Evolutionary conservation across 1,140 invertebrate genomes (phyloP), one percentile per base, ranked within the genome.

Genomic region (Drosophila pseudoananassae): DNA sequence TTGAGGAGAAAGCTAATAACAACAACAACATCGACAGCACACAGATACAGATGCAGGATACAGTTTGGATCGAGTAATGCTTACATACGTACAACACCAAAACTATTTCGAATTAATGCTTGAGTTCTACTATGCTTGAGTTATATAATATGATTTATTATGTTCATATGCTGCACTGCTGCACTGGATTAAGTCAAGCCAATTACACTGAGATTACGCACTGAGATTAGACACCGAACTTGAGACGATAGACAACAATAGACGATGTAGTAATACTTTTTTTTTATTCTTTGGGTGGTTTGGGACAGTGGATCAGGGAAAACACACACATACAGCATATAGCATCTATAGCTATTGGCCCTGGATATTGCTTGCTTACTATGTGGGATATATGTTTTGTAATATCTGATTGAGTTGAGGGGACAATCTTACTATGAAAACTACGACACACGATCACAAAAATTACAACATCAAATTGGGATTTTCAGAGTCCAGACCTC

Each of bases 31-130:
- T 72, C 66, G 65, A 89, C 72, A 75, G 79, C 85, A 89, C 80
- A 89, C 84, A 90, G 59, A 80, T 85, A 77, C 49, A 71, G 55
- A 64, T 69, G 65, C 33, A 51, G 20, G 33, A 60, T 69, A 79
- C 65, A 73, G 53, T 27, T 61, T 63, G 79, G 79, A 74, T 71
- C 27, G 60, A 69, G 56, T 65, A 65, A 56, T 78, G 76, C 75
- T 78, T 79, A 72, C 71, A 76, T 70, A 76, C 65, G 72, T 91
- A 90, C 89, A 90, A 90, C 89, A 90, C 89, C 89, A 91, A 90
- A 87, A 87, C 76, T 84, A 84, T 84, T 84, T 68, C 64, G 23
- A 69, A 69, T 68, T 57, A 20, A 17, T 49, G 66, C 51, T 69
- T 43, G 52, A 74, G 59, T 46, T 46, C 27, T 66, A 54, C 23